These are phyloP conservation scores for Syngnathus scovelli DNA, from an alignment of 2,113 vertebrate species.

Conservation along the genomic window DNA sequence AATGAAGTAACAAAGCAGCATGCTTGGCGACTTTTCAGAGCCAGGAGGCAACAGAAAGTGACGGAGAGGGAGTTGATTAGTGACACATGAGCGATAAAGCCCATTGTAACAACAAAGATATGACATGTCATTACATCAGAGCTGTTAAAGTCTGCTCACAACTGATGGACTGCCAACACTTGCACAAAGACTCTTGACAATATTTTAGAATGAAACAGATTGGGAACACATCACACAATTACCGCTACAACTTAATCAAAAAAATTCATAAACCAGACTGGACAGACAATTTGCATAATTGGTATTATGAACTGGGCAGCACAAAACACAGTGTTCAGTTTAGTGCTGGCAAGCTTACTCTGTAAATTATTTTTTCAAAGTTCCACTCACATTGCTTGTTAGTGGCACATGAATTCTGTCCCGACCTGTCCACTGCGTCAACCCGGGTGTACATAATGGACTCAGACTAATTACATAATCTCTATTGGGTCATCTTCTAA, in stretches of 20 bases:
- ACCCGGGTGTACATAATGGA: not conserved
- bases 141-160: slow-evolving; percentile 2
- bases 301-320: not conserved
- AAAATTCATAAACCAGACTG: too few relatives aligned
- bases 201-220: not conserved
- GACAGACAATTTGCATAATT: not conserved
- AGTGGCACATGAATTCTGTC: not conserved
- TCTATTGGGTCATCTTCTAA: not conserved
- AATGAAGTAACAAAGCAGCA: slow-evolving; percentile 8
- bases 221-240: not conserved
- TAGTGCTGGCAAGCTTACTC: not conserved
- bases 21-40: slow-evolving; percentile 10
- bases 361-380: not conserved
- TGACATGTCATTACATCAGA: slow-evolving; percentile 20
- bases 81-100: slow-evolving; percentile 28
- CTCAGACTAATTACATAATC: not conserved
- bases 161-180: not conserved
- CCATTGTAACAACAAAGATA: slow-evolving; percentile 24
- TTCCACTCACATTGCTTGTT: not conserved
- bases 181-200: not conserved
- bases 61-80: slow-evolving; percentile 24
- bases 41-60: slow-evolving; percentile 16
- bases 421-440: not conserved
- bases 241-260: not conserved
- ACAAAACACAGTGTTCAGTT: not conserved